These are phyloP conservation scores for Myripristis jacobus DNA, from an alignment of 2,797 vertebrate genomes.

Conservation along the genomic window DNA sequence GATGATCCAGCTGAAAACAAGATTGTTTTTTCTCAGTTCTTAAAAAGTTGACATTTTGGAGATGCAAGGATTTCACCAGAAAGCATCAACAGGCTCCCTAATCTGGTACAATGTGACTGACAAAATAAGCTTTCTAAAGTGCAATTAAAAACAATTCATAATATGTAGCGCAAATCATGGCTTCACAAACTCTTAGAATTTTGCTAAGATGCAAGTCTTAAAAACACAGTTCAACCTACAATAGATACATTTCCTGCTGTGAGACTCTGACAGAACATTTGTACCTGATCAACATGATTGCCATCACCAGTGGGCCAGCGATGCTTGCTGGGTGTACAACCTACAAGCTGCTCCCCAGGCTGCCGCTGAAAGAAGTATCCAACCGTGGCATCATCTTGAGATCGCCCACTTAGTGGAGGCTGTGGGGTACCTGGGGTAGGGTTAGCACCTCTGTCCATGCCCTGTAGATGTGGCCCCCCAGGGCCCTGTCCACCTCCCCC, in stretches of 20 bases:
- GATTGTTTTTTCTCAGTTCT: neutral
- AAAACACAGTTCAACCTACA: neutral
- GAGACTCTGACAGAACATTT: neutral
- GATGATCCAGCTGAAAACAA: neutral
- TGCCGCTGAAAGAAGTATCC: constrained; percentile 87
- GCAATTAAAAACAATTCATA: neutral
- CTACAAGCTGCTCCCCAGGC: constrained; percentile 81
- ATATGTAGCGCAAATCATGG: neutral
- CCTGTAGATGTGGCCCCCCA: constrained; percentile 74
- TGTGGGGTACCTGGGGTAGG: constrained; percentile 73
- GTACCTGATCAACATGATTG: constrained; percentile 75
- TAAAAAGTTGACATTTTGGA: neutral
- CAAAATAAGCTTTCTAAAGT: neutral
- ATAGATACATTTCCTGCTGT: neutral
- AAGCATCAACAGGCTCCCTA: too few species aligned
- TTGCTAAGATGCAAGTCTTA: neutral
- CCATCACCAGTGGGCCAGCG: constrained; percentile 82
- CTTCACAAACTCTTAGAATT: neutral
- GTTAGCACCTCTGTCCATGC: constrained; percentile 78
- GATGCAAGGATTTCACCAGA: neutral
- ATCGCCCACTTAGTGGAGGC: constrained; percentile 80
- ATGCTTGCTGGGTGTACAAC: constrained; percentile 79
- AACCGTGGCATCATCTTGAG: constrained; percentile 81
- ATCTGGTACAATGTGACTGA: too few species aligned
- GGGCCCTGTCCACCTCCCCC: constrained; percentile 70